phyloP scores from a whole-genome alignment of 2,888 invertebrate species.

The Steinernema carpocapsae region DNA sequence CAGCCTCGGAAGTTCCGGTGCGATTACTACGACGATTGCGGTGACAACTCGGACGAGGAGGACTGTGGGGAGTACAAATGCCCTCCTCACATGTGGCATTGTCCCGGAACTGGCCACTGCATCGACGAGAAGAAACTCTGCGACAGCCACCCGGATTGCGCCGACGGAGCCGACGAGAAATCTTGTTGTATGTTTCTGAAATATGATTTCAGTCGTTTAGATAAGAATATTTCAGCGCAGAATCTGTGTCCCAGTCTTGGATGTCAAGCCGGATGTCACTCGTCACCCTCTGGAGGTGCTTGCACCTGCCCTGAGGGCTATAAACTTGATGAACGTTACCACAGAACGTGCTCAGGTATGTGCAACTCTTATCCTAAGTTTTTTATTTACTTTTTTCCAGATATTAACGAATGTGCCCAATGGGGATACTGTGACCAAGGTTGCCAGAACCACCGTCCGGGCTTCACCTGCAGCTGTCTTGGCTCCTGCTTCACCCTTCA shows the following conservation, averaged over 20 bases:
- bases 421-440: conserved; percentile 83
- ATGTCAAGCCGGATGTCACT: conserved; percentile 89
- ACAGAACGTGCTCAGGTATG: conserved; percentile 81
- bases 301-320: conserved; percentile 88
- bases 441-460: conserved; percentile 84
- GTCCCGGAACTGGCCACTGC: conserved; percentile 79
- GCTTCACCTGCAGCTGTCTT: conserved; percentile 74
- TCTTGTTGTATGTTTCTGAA: conserved; percentile 56
- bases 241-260: conserved; percentile 82
- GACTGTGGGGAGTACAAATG: conserved; percentile 68
- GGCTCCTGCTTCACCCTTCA: conserved; percentile 63
- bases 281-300: conserved; percentile 71
- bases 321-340: conserved; percentile 79
- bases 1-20: conserved; percentile 71
- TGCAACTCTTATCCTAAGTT: background rate
- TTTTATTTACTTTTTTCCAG: conserved; percentile 71
- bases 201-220: background rate
- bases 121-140: conserved; percentile 92
- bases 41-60: conserved; percentile 83
- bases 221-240: conserved; percentile 74
- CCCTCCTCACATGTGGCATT: conserved; percentile 65
- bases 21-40: conserved; percentile 86
- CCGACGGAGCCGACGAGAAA: conserved; percentile 88
- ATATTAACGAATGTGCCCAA: conserved; percentile 80
- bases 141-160: conserved; percentile 94